Conservation (phyloP, 2,888 invertebrate genomes). For the Neria commutata region DNA sequence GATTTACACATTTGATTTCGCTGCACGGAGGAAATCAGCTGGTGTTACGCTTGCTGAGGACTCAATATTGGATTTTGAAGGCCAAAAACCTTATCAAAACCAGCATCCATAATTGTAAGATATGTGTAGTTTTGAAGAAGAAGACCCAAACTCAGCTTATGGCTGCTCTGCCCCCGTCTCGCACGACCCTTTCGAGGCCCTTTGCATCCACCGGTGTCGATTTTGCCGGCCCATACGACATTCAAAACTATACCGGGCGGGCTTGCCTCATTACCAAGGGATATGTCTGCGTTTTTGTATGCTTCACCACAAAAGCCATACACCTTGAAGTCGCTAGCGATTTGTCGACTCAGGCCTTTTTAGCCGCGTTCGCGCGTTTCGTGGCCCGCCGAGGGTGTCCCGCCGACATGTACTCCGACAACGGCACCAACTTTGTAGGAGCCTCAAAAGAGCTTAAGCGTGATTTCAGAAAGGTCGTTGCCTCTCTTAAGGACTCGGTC, state of each 20-base stretch:
- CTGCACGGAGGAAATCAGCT: conserved; percentile 10
- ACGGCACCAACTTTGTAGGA: conserved; percentile 26
- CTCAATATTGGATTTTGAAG: neutral
- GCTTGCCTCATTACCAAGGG: conserved; percentile 8
- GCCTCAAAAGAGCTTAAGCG: conserved; percentile 16
- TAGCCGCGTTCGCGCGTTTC: conserved; percentile 23
- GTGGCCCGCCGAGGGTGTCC: conserved; percentile 20
- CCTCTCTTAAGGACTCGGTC: no score
- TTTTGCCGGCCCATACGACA: neutral
- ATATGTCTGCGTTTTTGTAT: conserved; percentile 5
- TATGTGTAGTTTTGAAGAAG: neutral
- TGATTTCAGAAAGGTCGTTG: conserved; percentile 5
- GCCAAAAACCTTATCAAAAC: conserved; percentile 4
- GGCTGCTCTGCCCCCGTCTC: neutral
- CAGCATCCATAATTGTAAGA: conserved; percentile 5
- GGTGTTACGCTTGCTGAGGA: neutral
- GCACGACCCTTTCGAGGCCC: neutral
- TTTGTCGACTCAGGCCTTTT: conserved; percentile 21
- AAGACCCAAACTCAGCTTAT: neutral
- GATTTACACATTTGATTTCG: conserved; percentile 1
- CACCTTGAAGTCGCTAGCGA: conserved; percentile 21
- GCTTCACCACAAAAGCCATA: conserved; percentile 20
- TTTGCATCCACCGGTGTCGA: neutral
- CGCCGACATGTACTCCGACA: conserved; percentile 20
- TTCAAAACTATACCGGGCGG: conserved; percentile 12